Conservation (phyloP, 2,888 invertebrate genomes). For the Cosmorhoe ocellata region DNA sequence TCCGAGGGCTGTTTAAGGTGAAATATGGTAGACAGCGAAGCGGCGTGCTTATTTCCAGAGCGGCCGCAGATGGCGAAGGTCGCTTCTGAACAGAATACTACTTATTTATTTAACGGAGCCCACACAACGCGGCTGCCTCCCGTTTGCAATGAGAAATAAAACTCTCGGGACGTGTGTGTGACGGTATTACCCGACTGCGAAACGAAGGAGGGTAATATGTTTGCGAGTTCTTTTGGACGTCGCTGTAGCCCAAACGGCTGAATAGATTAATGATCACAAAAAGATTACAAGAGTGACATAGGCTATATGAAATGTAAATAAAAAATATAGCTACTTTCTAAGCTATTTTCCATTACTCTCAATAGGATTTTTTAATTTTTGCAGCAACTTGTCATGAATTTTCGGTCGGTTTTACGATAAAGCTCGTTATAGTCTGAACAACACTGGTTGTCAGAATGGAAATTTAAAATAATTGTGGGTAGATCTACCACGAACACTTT, state of each 20-base stretch:
- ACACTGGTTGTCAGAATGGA: conserved; percentile 30
- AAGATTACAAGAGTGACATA: too few species aligned
- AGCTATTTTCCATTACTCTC: too few species aligned
- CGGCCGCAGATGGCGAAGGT: conserved; percentile 72
- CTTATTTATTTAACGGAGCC: conserved; percentile 70
- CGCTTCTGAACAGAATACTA: conserved; percentile 60
- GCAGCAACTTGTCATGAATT: too few species aligned
- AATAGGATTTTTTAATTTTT: too few species aligned
- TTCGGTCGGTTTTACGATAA: conserved; percentile 18
- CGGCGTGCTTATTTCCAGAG: conserved; percentile 62
- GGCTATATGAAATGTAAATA: too few species aligned
- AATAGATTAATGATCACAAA: too few species aligned
- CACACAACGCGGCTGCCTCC: conserved; percentile 52
- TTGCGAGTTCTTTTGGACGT: too few species aligned
- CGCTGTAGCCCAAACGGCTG: too few species aligned
- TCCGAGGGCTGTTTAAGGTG: conserved; percentile 41
- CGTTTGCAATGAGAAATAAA: conserved; percentile 47
- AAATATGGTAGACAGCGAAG: conserved; percentile 40
- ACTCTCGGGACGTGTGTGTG: conserved; percentile 34
- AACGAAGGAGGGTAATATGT: too few species aligned
- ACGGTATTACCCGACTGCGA: too few species aligned
- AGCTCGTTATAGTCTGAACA: conserved; percentile 28
- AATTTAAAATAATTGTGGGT: conserved; percentile 28
- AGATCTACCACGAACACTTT: background rate
- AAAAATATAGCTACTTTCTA: too few species aligned